These are phyloP conservation scores for Dioctria rufipes DNA, from an alignment of 2,888 invertebrate species.

Conservation along the genomic window DNA sequence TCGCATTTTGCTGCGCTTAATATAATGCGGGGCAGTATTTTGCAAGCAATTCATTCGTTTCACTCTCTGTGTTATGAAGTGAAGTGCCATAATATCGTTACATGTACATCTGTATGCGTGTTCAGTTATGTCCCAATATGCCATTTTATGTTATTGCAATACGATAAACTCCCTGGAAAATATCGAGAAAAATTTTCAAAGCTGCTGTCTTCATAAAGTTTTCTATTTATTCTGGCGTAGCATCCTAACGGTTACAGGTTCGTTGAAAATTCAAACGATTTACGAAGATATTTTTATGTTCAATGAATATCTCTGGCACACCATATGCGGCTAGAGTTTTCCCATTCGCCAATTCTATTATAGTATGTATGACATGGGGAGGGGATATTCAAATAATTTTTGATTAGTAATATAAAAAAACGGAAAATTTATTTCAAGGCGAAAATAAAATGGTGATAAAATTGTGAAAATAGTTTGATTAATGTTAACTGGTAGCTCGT, in stretches of 20 bases:
- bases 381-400: no score
- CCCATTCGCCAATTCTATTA: no score
- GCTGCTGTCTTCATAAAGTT: constrained; percentile 19
- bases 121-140: not conserved
- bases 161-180: constrained; percentile 25
- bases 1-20: not conserved
- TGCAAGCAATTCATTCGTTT: constrained; percentile 28
- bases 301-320: constrained; percentile 1
- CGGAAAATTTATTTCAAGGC: no score
- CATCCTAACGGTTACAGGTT: constrained; percentile 4
- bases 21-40: not conserved
- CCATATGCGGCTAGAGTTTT: constrained; percentile 7
- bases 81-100: not conserved
- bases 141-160: constrained; percentile 15
- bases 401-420: no score
- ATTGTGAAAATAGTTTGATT: no score
- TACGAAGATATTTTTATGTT: constrained; percentile 14
- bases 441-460: no score
- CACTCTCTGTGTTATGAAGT: not conserved
- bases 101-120: no score
- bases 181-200: not conserved
- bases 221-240: constrained; percentile 23
- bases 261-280: constrained; percentile 16
- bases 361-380: no score
- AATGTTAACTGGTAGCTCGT: no score